Percentiles rank a stretch among this genome's conserved stretches.
Evolutionary conservation across 2,113 vertebrate genomes (phyloP).

Genomic region (Anarrhichthys ocellatus): DNA sequence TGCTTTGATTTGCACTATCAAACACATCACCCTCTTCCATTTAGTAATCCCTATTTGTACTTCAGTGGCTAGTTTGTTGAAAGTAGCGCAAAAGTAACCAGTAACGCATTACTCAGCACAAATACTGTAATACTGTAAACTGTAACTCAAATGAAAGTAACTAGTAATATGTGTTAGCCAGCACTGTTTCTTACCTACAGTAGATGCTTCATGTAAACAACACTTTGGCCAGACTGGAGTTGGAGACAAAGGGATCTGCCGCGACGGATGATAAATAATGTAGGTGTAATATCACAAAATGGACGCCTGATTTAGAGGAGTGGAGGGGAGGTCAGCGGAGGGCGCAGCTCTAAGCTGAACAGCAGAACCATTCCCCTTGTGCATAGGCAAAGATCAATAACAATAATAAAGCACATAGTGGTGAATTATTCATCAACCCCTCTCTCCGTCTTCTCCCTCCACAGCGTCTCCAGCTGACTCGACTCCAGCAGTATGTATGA

Average conservation of each 20-base stretch:
- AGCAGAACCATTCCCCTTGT: constrained; percentile 78
- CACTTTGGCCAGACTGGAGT: constrained; percentile 28
- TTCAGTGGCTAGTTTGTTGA: neutral
- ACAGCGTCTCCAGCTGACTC: constrained; percentile 46
- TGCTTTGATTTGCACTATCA: too few relatives aligned
- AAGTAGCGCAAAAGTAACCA: too few relatives aligned
- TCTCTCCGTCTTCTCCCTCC: constrained; percentile 61
- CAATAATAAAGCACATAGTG: constrained; percentile 78
- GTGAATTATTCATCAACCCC: constrained; percentile 81
- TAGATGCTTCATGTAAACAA: neutral
- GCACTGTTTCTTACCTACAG: neutral
- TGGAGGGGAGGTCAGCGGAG: constrained; percentile 72
- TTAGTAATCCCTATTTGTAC: neutral
- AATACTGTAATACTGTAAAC: neutral
- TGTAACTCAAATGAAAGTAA: neutral
- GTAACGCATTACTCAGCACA: neutral
- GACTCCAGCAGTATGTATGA: neutral
- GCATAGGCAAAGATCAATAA: constrained; percentile 68
- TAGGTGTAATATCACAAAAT: constrained; percentile 82
- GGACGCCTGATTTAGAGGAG: constrained; percentile 60
- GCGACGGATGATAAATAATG: constrained; percentile 84
- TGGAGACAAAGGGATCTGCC: constrained; percentile 73
- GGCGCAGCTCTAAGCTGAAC: constrained; percentile 78
- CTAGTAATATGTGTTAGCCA: neutral
- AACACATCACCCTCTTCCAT: neutral